Evolutionary conservation across 2,888 invertebrate species (phyloP).

Genomic region (Uloborus plumipes): DNA sequence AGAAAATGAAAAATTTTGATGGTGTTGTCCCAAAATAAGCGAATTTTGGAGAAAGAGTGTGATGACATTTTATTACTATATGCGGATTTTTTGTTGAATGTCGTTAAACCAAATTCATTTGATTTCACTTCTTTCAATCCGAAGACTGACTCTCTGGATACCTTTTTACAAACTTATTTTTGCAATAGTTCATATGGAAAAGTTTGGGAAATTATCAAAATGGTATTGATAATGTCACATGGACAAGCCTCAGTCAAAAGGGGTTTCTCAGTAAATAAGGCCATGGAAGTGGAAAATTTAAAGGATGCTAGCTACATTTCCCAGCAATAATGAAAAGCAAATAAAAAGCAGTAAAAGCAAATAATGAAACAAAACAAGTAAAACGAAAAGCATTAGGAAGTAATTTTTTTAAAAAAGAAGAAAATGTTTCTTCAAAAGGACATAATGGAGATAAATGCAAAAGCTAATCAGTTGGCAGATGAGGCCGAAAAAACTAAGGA

Average conservation of each 20-base stretch:
- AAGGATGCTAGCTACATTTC: constrained; percentile 6
- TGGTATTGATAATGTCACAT: constrained; percentile 9
- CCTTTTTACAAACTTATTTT: not conserved
- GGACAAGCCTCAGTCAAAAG: constrained; percentile 17
- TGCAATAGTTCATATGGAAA: not conserved
- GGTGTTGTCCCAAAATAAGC: not conserved
- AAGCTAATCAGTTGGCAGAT: no score
- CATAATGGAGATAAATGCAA: no score
- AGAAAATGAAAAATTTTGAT: not conserved
- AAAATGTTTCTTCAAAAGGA: no score
- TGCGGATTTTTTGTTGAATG: not conserved
- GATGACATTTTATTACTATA: not conserved
- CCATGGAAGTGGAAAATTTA: constrained; percentile 2
- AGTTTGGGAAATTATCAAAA: not conserved
- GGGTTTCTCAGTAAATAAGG: constrained; percentile 23
- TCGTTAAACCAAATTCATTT: not conserved
- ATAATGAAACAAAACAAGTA: no score
- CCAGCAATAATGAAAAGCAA: no score
- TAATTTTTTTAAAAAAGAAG: no score
- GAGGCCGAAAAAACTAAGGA: no score
- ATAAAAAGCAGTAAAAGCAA: no score
- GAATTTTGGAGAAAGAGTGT: no score
- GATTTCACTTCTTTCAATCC: not conserved
- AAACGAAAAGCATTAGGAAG: no score
- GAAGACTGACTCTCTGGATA: not conserved